Evolutionary conservation across 2,888 invertebrate genomes (phyloP).

Genomic region (Chydorus sphaericus): DNA sequence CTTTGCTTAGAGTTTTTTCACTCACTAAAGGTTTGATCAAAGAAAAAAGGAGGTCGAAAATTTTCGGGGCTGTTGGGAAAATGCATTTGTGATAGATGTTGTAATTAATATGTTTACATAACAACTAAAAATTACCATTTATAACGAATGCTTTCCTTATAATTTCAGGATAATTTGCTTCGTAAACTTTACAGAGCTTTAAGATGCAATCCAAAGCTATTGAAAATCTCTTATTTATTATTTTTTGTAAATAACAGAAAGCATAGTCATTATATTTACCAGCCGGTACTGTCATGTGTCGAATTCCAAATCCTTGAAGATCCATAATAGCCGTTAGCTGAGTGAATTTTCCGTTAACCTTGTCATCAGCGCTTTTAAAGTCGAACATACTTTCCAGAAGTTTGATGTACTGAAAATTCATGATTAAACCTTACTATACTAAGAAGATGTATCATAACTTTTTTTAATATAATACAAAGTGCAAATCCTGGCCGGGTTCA

Average conservation of each 20-base stretch:
- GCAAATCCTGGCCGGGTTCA: too few species aligned
- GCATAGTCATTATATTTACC: neutral
- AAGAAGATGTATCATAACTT: too few species aligned
- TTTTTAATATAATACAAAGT: too few species aligned
- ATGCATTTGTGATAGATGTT: too few species aligned
- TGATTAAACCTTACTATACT: too few species aligned
- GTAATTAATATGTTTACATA: too few species aligned
- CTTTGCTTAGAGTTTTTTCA: constrained; percentile 32
- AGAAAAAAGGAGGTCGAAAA: constrained; percentile 31
- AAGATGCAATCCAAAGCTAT: neutral
- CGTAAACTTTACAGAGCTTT: constrained; percentile 24
- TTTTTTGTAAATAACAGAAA: neutral
- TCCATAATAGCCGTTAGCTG: constrained; percentile 31
- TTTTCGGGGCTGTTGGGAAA: constrained; percentile 33
- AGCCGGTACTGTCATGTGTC: constrained; percentile 26
- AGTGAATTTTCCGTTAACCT: too few species aligned
- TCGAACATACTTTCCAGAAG: too few species aligned
- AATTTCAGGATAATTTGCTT: constrained; percentile 34
- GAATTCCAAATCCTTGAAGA: constrained; percentile 29
- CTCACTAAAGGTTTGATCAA: constrained; percentile 30
- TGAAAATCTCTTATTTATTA: too few species aligned
- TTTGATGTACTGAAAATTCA: too few species aligned
- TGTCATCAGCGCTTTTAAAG: too few species aligned
- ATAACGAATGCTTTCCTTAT: constrained; percentile 30
- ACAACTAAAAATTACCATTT: constrained; percentile 26